A percentile compares a stretch with the other conserved stretches of the same genome.
These are phyloP conservation scores for Casuarius casuarius DNA, from an alignment of 2,113 vertebrate genomes.

Conservation along the genomic window DNA sequence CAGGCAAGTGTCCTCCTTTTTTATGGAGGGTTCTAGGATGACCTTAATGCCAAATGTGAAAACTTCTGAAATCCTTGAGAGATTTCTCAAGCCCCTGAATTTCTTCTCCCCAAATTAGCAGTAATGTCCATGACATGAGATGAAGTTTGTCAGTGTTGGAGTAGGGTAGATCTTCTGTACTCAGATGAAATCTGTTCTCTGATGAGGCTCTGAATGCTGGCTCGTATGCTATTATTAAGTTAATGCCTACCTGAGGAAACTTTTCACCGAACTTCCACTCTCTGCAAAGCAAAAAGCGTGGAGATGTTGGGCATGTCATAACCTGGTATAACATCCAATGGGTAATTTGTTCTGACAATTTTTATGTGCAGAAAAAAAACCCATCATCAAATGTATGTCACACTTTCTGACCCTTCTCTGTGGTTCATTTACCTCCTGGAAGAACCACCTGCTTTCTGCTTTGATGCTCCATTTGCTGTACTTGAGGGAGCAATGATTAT, in stretches of 20 bases:
- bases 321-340: background rate
- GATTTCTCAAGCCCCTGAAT: background rate
- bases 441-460: conserved; percentile 67
- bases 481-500: conserved; percentile 56
- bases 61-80: background rate
- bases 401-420: conserved; percentile 46
- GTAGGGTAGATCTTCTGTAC: background rate
- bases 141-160: background rate
- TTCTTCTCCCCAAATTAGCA: background rate
- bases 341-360: conserved; percentile 59
- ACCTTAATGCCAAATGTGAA: background rate
- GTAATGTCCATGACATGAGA: background rate
- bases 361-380: conserved; percentile 13
- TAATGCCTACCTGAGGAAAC: background rate
- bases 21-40: background rate
- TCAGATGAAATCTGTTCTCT: background rate
- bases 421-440: conserved; percentile 64
- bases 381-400: background rate
- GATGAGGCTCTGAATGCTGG: background rate
- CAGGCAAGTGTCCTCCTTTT: background rate
- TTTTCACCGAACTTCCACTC: background rate
- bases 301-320: background rate
- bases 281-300: background rate
- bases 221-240: background rate
- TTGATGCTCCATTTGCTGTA: conserved; percentile 59